These are phyloP conservation scores for Sarcophaga carnaria DNA, from an alignment of 2,888 invertebrate species.

Conservation along the genomic window DNA sequence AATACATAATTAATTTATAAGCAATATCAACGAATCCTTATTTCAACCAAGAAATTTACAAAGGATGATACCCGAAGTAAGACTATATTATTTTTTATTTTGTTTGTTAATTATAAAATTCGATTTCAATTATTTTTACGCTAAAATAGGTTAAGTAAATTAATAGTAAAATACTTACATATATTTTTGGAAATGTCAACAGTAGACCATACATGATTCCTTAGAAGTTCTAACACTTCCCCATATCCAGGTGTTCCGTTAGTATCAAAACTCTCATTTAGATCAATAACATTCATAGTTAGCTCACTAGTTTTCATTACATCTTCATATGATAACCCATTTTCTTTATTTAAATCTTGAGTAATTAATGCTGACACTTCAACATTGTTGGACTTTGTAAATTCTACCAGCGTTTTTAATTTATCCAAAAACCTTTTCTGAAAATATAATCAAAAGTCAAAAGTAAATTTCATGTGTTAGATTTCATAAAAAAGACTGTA, in stretches of 20 bases:
- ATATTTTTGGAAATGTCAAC: constrained; percentile 39
- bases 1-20: too few species aligned
- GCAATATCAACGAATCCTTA: too few species aligned
- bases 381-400: constrained; percentile 71
- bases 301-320: constrained; percentile 68
- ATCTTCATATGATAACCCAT: constrained; percentile 72
- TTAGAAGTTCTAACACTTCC: constrained; percentile 72
- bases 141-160: neutral
- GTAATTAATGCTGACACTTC: constrained; percentile 72
- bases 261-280: constrained; percentile 60
- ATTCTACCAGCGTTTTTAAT: constrained; percentile 61
- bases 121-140: neutral
- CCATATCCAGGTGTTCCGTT: constrained; percentile 70
- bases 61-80: too few species aligned
- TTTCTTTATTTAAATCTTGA: constrained; percentile 66
- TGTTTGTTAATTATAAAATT: neutral
- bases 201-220: constrained; percentile 73
- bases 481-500: too few species aligned
- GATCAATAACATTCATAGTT: constrained; percentile 69
- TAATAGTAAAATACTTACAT: neutral
- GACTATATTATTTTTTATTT: too few species aligned
- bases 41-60: too few species aligned
- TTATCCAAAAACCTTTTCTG: constrained; percentile 50
- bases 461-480: too few species aligned
- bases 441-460: constrained; percentile 9